phyloP scores from a whole-genome alignment of 2,888 invertebrate genomes.

The Tinea semifulvella region DNA sequence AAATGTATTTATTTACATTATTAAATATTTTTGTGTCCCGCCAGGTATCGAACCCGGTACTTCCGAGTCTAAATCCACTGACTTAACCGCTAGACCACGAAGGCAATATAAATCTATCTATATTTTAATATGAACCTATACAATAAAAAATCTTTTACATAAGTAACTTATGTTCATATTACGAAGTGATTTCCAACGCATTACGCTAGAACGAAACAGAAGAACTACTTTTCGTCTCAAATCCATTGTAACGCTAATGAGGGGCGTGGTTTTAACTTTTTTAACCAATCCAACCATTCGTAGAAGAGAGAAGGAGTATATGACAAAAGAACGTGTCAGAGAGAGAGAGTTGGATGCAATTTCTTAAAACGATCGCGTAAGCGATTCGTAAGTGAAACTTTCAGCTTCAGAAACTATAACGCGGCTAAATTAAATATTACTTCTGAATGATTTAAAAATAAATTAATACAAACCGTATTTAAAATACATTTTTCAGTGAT shows the following conservation, averaged over 20 bases:
- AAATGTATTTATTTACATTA: too few species aligned
- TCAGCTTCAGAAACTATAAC: background rate
- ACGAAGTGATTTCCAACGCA: conserved; percentile 1
- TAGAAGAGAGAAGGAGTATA: conserved; percentile 25
- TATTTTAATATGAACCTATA: too few species aligned
- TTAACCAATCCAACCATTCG: conserved; percentile 32
- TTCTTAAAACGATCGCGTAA: conserved; percentile 25
- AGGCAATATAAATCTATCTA: too few species aligned
- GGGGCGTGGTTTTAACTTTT: conserved; percentile 40
- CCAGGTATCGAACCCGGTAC: too few species aligned
- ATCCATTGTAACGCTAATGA: conserved; percentile 35
- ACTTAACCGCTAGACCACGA: too few species aligned
- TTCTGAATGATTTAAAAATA: too few species aligned
- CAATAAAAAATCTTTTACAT: too few species aligned
- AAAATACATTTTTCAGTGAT: too few species aligned
- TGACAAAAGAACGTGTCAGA: conserved; percentile 20
- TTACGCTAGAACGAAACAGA: background rate
- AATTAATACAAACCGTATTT: too few species aligned
- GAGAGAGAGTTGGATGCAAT: conserved; percentile 25
- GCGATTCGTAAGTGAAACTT: conserved; percentile 5
- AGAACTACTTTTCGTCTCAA: conserved; percentile 26
- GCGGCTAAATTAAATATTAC: background rate
- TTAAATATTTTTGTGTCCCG: too few species aligned
- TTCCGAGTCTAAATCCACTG: too few species aligned
- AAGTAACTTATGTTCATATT: background rate